A percentile compares a stretch with the other conserved stretches of the same genome.
These are phyloP conservation scores for Nymphalis urticae DNA, from an alignment of 2,888 invertebrate genomes.

Conservation along the genomic window DNA sequence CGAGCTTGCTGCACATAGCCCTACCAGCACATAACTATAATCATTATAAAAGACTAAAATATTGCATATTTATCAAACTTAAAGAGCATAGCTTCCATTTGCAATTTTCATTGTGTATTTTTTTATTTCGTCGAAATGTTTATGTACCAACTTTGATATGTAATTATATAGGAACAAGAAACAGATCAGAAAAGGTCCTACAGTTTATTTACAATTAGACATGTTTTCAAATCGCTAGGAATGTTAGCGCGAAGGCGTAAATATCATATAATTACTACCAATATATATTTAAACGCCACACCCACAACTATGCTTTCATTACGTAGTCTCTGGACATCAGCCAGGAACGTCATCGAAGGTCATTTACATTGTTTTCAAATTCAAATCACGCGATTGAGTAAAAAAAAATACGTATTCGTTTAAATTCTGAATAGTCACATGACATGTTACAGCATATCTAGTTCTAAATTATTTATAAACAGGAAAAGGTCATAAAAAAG, in stretches of 20 bases:
- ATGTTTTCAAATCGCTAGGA: not conserved
- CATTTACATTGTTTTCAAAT: constrained; percentile 20
- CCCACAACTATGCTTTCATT: not conserved
- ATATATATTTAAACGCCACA: constrained; percentile 16
- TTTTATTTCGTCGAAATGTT: no score
- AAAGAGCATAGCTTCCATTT: no score
- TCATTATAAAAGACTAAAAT: no score
- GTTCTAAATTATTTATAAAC: not conserved
- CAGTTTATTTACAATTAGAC: no score
- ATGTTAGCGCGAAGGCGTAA: not conserved
- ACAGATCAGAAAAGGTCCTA: not conserved
- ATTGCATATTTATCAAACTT: no score
- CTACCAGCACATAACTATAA: no score
- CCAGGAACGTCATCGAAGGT: constrained; percentile 31
- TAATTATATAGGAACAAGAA: no score
- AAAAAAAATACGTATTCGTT: not conserved
- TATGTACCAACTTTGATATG: no score
- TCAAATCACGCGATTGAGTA: constrained; percentile 24
- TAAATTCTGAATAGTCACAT: not conserved
- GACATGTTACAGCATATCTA: not conserved
- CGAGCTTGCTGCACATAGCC: no score
- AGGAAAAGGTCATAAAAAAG: no score
- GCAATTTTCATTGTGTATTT: no score
- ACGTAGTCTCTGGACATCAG: constrained; percentile 17
- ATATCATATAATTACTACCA: not conserved